Percentiles rank a stretch among this genome's conserved stretches.
Conservation (phyloP, 2,113 vertebrate species). For the Cervus canadensis region DNA sequence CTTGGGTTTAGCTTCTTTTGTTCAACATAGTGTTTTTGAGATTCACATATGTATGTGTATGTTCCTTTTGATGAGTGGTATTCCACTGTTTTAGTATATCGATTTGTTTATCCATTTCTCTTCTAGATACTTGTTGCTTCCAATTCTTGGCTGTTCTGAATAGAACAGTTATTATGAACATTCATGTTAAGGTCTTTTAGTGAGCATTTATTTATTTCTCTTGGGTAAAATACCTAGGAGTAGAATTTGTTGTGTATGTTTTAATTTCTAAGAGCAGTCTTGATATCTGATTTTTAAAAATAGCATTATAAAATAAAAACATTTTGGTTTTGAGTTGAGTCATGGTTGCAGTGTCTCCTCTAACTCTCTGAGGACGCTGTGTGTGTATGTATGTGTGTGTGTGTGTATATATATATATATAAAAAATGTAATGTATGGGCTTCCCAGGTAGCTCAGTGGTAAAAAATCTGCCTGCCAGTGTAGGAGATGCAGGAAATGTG, state of each 20-base stretch:
- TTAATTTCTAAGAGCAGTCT: not conserved
- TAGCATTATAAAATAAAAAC: not conserved
- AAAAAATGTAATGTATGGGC: not conserved
- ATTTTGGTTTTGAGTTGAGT: not conserved
- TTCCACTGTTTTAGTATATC: not conserved
- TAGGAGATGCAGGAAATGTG: not conserved
- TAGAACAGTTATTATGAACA: not conserved
- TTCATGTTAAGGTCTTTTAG: not conserved
- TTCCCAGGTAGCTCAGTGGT: not conserved
- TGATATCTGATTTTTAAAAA: not conserved
- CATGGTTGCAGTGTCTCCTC: not conserved
- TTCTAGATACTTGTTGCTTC: not conserved
- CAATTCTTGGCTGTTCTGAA: not conserved
- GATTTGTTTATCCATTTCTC: not conserved
- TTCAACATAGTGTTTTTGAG: not conserved
- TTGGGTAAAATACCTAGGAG: not conserved
- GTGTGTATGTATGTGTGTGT: no score
- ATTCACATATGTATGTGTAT: not conserved
- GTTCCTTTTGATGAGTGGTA: not conserved
- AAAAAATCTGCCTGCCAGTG: not conserved
- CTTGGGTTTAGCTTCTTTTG: not conserved
- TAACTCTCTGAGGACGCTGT: not conserved
- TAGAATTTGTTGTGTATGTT: not conserved
- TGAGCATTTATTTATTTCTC: not conserved
- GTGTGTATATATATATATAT: not conserved